Conservation (phyloP, 2,888 invertebrate species). For the Cephus rjabovi region DNA sequence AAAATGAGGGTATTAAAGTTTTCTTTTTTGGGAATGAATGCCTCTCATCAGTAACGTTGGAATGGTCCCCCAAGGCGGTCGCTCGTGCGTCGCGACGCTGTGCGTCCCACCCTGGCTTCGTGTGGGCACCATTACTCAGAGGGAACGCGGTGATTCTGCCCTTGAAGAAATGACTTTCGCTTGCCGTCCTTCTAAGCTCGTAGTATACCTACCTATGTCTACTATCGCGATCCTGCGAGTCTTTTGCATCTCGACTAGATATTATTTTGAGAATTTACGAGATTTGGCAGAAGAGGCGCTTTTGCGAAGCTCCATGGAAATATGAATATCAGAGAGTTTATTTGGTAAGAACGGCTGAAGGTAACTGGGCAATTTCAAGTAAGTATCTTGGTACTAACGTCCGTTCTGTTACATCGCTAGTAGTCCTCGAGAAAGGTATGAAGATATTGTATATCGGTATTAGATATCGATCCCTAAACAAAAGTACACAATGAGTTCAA, state of each 20-base stretch:
- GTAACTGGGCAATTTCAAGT: neutral
- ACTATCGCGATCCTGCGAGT: neutral
- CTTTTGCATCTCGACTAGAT: neutral
- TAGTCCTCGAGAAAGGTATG: neutral
- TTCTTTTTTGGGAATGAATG: constrained; percentile 15
- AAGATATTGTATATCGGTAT: neutral
- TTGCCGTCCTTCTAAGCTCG: neutral
- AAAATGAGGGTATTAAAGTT: constrained; percentile 14
- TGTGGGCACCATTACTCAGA: constrained; percentile 1
- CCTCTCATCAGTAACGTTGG: constrained; percentile 18
- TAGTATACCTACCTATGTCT: neutral
- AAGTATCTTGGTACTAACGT: neutral
- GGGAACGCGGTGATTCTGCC: constrained; percentile 1
- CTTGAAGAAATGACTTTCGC: neutral
- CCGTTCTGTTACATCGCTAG: neutral
- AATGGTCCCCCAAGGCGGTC: constrained; percentile 11
- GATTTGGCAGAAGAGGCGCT: neutral
- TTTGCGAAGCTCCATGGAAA: neutral
- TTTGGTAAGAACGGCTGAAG: neutral
- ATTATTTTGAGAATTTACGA: neutral
- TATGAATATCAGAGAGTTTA: neutral
- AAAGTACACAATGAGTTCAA: neutral
- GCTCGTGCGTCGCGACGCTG: constrained; percentile 8
- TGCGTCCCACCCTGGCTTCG: neutral
- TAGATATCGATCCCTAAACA: neutral